Base-by-base conservation (phyloP, 2,888 invertebrate species). In the Chironomus riparius region DNA sequence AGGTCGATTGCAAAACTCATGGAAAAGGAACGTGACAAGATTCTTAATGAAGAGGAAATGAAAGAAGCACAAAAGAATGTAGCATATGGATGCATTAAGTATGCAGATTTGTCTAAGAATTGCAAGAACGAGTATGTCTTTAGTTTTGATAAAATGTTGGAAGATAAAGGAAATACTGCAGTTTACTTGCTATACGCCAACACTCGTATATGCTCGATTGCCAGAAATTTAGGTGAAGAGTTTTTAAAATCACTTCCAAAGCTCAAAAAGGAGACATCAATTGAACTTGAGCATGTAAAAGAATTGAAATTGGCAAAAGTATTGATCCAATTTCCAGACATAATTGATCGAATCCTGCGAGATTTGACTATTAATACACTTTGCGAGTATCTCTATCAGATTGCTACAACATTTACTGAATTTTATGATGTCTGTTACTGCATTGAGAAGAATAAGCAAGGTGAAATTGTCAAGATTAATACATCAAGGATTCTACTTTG, bases 391-490 rank as follows among this genome's bases (percentile, higher is more conserved):
- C 87, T 98, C 78, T 99, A 97, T 85, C 97, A 98, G 81, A 89
- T 98, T 76, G 90, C 94, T n/a, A 91, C 93, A 4, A 88, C 90
- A 1, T 99, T 98, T 82, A 91, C 95, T 0, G 99, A 99, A 83
- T 99, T 99, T 84, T 99, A 99, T 84, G 97, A 98, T 82, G 90
- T 87, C 80, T 99, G 99, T 84, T 99, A 98, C 82, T 98, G 98
- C 82, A 91, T 99, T 72, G 96, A 98, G 83, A 97, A 95, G 83
- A 92, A 97, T 83, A 87, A 89, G 78, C 86, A 85, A 56, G 96
- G 96, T 0, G 89, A 92, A 81, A 90, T 95, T 79, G 83, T 91
- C 1, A 92, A 92, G 81, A 89, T 98, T 7, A 91, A 96, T 82
- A 90, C 91, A 82, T 92, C 92, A 77, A 89, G 99, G 77, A 88